Base-by-base conservation (phyloP, 2,113 vertebrate species). In the Pterophyllum scalare region DNA sequence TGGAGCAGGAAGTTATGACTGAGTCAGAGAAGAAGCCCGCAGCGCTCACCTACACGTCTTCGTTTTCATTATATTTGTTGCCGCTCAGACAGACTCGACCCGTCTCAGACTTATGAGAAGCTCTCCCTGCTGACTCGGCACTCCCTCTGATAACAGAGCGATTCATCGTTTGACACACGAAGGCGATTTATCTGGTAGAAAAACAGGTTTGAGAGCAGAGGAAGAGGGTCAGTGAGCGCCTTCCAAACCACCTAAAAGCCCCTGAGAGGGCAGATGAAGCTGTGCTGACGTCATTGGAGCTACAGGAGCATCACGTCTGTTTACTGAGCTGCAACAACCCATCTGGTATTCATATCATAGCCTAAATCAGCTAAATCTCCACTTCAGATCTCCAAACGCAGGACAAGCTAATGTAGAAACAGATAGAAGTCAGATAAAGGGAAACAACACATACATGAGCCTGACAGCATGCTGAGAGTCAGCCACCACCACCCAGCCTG, bases 111-210 rank as follows among this genome's bases (percentile, higher is more conserved):
- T 77, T 77, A 54, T 7, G 33, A 72, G 74, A 24, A 19, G 33
- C 67, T 60, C 76, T 77, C 57, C 72, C 59, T 12, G 76, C 76
- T 75, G 76, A 84, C 79, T 85, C 87, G 75, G 82, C 70, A 26
- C 46, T 81, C n/a, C 33, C 28, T 74, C 10, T 52, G 76, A 84
- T 86, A 58, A 59, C 65, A 83, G 17, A 35, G 75, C 17, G 6
- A 79, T 24, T 75, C 59, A 35, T 62, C 14, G 33, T 22, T 31
- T 54, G 75, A 75, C 74, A 61, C 54, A 22, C n/a, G 1, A 5
- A n/a, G 60, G n/a, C 6, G 1, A 75, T 87, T 89, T 62, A 83
- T 89, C 72, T 61, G 70, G 38, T 46, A 3, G 14, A 76, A 31
- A 43, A 38, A 43, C 22, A 56, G 9, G 35, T 58, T 81, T 54